Percentiles rank a stretch among this genome's conserved stretches.
These are phyloP conservation scores for Drosophila sp. DNA, from an alignment of 1,140 invertebrate genomes.

Conservation along the genomic window DNA sequence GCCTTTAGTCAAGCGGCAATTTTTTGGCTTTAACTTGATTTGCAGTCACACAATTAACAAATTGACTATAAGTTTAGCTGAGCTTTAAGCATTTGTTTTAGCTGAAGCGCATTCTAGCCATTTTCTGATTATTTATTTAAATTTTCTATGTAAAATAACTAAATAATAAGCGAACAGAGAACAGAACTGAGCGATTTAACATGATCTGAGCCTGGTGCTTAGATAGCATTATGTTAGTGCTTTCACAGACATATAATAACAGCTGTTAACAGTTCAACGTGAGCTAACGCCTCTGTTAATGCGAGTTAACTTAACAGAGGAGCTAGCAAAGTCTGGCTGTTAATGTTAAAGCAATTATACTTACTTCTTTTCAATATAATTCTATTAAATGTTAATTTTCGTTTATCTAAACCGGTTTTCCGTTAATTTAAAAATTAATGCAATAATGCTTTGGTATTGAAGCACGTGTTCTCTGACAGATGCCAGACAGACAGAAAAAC, in stretches of 20 bases:
- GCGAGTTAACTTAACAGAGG: not conserved
- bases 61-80: constrained; percentile 2
- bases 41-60: constrained; percentile 27
- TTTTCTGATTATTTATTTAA: not conserved
- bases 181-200: no score
- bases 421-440: not conserved
- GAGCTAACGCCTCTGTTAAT: no score
- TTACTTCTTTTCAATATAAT: not conserved
- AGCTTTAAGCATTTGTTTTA: not conserved
- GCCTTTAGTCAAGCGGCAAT: constrained; percentile 19
- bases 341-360: not conserved
- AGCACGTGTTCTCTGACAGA: constrained; percentile 12
- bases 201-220: no score
- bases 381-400: not conserved
- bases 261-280: no score
- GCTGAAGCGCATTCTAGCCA: not conserved
- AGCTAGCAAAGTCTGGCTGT: not conserved
- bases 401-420: not conserved
- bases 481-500: constrained; percentile 18
- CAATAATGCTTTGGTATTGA: not conserved
- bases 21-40: constrained; percentile 31
- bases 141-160: no score
- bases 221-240: no score
- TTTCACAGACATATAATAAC: no score
- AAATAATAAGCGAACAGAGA: no score